Percentiles rank a stretch among this genome's conserved stretches.
phyloP scores from a whole-genome alignment of 92 coral and sea anemone species.

The Epizoanthus stellaris region DNA sequence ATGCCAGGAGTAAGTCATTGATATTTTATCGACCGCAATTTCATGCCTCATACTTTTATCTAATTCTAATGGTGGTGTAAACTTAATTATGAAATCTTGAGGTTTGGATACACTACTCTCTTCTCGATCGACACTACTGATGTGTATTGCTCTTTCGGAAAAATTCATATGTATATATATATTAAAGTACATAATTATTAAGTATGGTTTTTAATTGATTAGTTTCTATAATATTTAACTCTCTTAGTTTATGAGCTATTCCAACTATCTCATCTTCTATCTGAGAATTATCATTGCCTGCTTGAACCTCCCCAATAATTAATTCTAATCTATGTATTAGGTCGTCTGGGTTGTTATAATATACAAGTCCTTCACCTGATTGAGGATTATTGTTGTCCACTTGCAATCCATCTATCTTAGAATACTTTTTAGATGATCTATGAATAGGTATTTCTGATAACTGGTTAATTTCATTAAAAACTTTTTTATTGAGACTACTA shows the following conservation, averaged over 20 bases:
- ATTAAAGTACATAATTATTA: conserved; percentile 31
- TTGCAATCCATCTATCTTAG: too few species aligned
- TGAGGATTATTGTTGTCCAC: too few species aligned
- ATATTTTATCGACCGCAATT: conserved; percentile 27
- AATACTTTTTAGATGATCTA: conserved; percentile 34
- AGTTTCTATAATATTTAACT: background rate
- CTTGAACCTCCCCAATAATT: conserved; percentile 3
- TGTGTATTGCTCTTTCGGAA: conserved; percentile 18
- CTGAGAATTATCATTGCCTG: conserved; percentile 11
- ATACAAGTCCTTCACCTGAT: conserved; percentile 40
- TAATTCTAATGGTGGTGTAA: conserved; percentile 15
- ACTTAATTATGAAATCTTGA: conserved; percentile 37
- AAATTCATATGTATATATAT: background rate
- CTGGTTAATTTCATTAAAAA: too few species aligned
- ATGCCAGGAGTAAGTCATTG: conserved; percentile 52
- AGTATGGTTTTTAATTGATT: conserved; percentile 11
- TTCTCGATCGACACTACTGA: conserved; percentile 8
- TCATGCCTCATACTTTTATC: conserved; percentile 23
- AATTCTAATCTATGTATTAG: conserved; percentile 1
- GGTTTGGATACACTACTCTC: conserved; percentile 6
- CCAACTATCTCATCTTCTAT: conserved; percentile 17
- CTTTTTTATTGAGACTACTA: too few species aligned
- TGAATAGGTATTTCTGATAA: conserved; percentile 44
- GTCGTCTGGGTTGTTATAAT: conserved; percentile 39
- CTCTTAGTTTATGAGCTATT: conserved; percentile 25